A percentile compares a stretch with the other conserved stretches of the same genome.
Conservation (phyloP, 2,113 vertebrate species). For the Crocuta crocuta region DNA sequence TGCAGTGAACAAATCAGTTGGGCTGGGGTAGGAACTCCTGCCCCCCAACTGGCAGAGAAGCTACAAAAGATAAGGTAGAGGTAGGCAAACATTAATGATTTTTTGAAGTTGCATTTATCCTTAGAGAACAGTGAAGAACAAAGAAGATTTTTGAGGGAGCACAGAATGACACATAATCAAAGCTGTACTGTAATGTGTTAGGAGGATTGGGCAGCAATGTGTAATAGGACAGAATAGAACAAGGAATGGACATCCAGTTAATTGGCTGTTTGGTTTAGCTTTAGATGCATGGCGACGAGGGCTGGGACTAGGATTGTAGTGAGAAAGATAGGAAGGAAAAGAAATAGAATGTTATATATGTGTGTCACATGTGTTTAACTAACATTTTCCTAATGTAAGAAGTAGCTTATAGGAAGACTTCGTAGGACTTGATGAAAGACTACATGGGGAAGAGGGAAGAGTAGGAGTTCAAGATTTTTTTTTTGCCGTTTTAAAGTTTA, state of each 20-base stretch:
- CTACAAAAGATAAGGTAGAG: neutral
- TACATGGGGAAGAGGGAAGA: neutral
- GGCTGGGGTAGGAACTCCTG: neutral
- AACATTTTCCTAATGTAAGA: slow-evolving; percentile 40
- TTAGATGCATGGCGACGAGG: neutral
- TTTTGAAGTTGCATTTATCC: neutral
- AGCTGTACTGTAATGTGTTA: neutral
- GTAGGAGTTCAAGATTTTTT: slow-evolving; percentile 14
- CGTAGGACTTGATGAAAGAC: neutral
- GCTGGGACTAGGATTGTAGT: neutral
- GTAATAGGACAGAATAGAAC: neutral
- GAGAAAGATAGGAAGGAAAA: neutral
- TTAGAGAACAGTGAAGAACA: neutral
- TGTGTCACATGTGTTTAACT: neutral
- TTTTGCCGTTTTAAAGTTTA: slow-evolving; percentile 28
- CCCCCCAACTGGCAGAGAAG: neutral
- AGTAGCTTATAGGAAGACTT: neutral
- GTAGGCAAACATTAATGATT: neutral
- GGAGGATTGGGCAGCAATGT: neutral
- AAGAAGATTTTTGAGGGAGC: neutral
- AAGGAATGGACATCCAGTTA: neutral
- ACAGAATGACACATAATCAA: neutral
- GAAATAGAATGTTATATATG: neutral
- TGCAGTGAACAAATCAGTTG: neutral
- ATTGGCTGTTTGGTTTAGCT: neutral